Conservation (phyloP, 2,888 invertebrate genomes). For the Caenorhabditis japonica region DNA sequence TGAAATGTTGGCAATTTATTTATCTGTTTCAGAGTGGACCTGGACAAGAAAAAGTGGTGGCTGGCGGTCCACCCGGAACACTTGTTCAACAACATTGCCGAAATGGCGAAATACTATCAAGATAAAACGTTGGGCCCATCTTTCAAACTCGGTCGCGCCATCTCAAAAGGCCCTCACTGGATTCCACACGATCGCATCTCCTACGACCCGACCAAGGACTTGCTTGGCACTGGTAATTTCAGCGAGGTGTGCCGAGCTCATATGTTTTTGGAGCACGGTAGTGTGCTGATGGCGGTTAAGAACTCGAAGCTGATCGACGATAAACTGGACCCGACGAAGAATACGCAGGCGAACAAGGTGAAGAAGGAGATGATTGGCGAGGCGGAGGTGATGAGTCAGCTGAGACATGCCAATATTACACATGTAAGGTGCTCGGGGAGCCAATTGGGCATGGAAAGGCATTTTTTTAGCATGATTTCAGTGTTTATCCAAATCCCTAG, state of each 20-base stretch:
- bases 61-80: too few species aligned
- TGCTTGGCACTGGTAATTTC: constrained; percentile 42
- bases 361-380: constrained; percentile 61
- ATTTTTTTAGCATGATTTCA: too few species aligned
- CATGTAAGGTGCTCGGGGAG: too few species aligned
- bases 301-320: constrained; percentile 16
- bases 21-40: too few species aligned
- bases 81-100: too few species aligned
- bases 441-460: too few species aligned
- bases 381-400: constrained; percentile 63
- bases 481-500: too few species aligned
- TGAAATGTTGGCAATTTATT: too few species aligned
- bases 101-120: too few species aligned
- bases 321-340: constrained; percentile 9
- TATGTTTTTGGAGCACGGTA: constrained; percentile 24
- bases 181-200: constrained; percentile 61
- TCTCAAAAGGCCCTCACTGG: constrained; percentile 25
- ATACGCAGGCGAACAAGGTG: constrained; percentile 32
- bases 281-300: constrained; percentile 14
- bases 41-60: too few species aligned
- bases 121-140: constrained; percentile 42
- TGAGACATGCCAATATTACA: constrained; percentile 59
- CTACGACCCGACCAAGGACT: constrained; percentile 33
- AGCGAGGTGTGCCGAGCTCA: constrained; percentile 32
- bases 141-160: constrained; percentile 6